Base-by-base conservation (phyloP, 1,140 invertebrate genomes). In the Drosophila funebris region DNA sequence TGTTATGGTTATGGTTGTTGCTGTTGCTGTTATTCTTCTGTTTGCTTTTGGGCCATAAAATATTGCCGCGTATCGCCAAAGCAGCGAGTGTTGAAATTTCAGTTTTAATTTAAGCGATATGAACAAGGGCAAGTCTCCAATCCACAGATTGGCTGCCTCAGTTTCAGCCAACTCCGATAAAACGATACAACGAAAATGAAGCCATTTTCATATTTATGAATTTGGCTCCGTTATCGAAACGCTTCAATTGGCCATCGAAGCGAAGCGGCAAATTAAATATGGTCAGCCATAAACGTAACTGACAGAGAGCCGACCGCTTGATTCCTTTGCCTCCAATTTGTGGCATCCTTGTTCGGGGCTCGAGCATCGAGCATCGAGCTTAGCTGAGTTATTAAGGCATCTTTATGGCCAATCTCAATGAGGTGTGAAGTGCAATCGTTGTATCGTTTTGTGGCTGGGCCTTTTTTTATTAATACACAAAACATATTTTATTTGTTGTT, bases 371-470 rank as follows among this genome's bases (percentile, higher is more conserved):
- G n/a, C n/a, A n/a, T n/a, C n/a, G n/a, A 66, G 71, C 81, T 90
- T 76, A 82, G 78, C 75, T 90, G 87, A 90, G 87, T 90, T 90
- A 90, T 90, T 90, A 90, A 90, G 87, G 82, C 87, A 90, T 90
- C 85, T 90, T 90, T 87, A 90, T 90, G 68, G 82, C 69, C 87
- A 90, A 90, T 90, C 87, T 90, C 87, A 90, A 90, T 90, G 87
- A 90, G 87, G 87, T 90, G 87, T 90, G 87, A 90, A 90, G 81
- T 90, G 87, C 87, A 90, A 87, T 90, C 87, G 87, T 82, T 83
- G 60, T 50, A 18, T n/a, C 39, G 14, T 41, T 18, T 41, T 6
- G 27, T 52, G 78, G 78, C 64, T 74, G 78, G 78, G 70, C 76
- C 83, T 90, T 87, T 85, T 85, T 90, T 87, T 85, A 90, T 90